Base-by-base conservation (phyloP, 1,140 invertebrate species). In the Ganaspis sp. region DNA sequence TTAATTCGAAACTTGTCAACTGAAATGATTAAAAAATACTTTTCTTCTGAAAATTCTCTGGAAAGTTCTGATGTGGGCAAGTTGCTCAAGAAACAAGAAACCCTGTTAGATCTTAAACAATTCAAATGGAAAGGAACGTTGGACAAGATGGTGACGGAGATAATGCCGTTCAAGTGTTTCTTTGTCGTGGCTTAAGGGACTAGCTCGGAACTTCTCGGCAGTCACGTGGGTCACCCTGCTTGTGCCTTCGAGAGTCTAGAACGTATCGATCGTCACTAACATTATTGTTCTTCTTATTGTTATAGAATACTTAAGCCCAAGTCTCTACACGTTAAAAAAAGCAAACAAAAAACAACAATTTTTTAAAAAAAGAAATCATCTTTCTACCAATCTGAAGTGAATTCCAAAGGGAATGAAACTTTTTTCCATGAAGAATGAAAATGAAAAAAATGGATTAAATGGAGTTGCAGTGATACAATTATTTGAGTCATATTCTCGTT, bases 141-240 rank as follows among this genome's bases (percentile, higher is more conserved):
- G 15, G 17, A 49, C 45, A n/a, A 49, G 45, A 49, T 49, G 45
- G 45, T 49, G 45, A 49, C 45, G 45, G n/a, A 49, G 45, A 49
- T 49, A 49, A 49, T 49, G 45, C 45, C 45, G 45, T 49, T 49
- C 45, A 49, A 49, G 45, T 49, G 45, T 49, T 49, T 49, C 45
- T 49, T 49, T 49, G 45, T 49, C n/a, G 45, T 49, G 45, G 45
- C 45, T 49, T 49, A 49, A 49, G 45, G 45, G 45, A 49, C 45
- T n/a, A 49, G 45, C 45, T 49, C 17, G 12, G 45, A 49, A 49
- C 45, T 49, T 49, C 45, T n/a, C 15, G 45, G 17, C 45, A 49
- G 45, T 49, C 45, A 49, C 45, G 45, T 49, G 45, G n/a, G 45
- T 49, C 45, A n/a, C 15, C 17, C 45, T 49, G 45, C 45, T 49